These are phyloP conservation scores for Doryteuthis pealeii DNA, from an alignment of 1,140 invertebrate genomes.

Conservation along the genomic window DNA sequence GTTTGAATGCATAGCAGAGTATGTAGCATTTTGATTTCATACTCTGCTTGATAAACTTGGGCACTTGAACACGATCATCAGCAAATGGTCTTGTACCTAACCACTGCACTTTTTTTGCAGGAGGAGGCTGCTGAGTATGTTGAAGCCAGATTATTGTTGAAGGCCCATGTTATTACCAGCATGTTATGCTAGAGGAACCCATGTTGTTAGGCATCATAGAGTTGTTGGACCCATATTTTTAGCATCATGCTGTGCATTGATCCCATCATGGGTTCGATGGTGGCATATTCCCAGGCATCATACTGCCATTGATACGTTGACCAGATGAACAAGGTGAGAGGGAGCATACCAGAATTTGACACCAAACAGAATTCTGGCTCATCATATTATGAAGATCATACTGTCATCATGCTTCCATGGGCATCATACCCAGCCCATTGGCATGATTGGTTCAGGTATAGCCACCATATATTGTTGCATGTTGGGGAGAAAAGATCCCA, in stretches of 20 bases:
- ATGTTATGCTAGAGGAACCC: constrained; percentile 26
- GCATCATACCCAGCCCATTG: constrained; percentile 45
- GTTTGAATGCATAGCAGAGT: constrained; percentile 31
- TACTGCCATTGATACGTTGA: constrained; percentile 10
- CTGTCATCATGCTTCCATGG: constrained; percentile 45
- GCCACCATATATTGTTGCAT: constrained; percentile 67
- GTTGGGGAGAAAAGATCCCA: constrained; percentile 77
- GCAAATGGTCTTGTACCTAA: constrained; percentile 57
- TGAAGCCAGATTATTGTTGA: constrained; percentile 25
- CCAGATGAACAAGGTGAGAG: constrained; percentile 27
- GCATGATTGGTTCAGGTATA: constrained; percentile 59
- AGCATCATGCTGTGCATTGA: constrained; percentile 19
- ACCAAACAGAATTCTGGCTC: constrained; percentile 41
- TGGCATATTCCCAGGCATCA: constrained; percentile 31
- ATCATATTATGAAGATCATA: constrained; percentile 38
- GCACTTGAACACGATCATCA: constrained; percentile 44
- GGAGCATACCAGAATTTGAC: constrained; percentile 31
- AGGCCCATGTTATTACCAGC: constrained; percentile 14
- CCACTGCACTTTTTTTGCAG: constrained; percentile 39
- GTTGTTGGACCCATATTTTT: constrained; percentile 16
- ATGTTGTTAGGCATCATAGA: constrained; percentile 15
- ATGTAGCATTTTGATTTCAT: constrained; percentile 29
- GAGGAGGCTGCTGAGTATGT: not conserved
- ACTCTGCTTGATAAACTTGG: constrained; percentile 20
- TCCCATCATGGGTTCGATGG: constrained; percentile 31